Conservation (phyloP, 1,140 invertebrate genomes). For the Achatina immaculata region DNA sequence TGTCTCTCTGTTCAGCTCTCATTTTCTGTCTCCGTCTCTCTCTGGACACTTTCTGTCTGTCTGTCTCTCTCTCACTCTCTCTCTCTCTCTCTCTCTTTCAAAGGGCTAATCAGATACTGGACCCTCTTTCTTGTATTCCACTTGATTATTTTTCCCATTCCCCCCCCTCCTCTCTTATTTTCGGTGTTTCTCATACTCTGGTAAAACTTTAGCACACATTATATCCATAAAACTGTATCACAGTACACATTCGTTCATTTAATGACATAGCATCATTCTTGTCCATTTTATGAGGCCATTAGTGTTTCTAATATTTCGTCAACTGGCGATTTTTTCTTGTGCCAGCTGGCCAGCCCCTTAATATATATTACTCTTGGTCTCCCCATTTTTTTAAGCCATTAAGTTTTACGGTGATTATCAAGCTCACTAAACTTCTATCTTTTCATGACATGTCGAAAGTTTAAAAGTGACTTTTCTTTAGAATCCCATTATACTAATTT, state of each 20-base stretch:
- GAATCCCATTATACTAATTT: too few species aligned
- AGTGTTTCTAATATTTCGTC: neutral
- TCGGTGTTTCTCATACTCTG: neutral
- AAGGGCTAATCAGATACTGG: neutral
- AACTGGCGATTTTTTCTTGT: too few species aligned
- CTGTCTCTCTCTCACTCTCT: constrained; percentile 28
- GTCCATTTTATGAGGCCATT: constrained; percentile 44
- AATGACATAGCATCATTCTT: constrained; percentile 8
- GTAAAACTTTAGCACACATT: neutral
- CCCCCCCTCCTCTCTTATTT: neutral
- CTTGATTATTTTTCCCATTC: too few species aligned
- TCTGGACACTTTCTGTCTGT: constrained; percentile 30
- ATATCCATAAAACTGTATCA: neutral
- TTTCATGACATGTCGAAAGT: too few species aligned
- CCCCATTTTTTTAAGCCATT: too few species aligned
- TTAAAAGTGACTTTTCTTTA: too few species aligned
- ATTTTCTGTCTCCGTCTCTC: constrained; percentile 22
- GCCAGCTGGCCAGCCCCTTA: too few species aligned
- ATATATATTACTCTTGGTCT: too few species aligned
- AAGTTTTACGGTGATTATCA: too few species aligned
- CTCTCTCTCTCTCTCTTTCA: constrained; percentile 25
- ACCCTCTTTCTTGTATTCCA: neutral
- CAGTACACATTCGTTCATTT: neutral
- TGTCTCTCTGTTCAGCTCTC: constrained; percentile 23
- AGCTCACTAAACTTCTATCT: too few species aligned